These are phyloP conservation scores for Gonioctena quinquepunctata DNA, from an alignment of 1,140 invertebrate genomes.

Conservation along the genomic window DNA sequence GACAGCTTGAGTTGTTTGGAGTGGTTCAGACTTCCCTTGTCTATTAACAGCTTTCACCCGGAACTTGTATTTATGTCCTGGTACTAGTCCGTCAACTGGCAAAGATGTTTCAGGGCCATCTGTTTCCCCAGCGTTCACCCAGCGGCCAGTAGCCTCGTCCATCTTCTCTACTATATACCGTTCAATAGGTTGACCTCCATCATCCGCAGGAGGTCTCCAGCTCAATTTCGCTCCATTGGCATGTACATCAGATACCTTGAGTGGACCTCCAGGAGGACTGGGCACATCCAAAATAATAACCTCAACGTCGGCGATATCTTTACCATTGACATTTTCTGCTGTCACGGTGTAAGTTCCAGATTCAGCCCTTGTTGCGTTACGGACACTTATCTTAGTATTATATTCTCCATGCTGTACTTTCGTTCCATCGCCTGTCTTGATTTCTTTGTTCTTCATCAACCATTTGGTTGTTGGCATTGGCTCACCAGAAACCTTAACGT, in stretches of 20 bases:
- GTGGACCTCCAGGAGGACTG: slow-evolving; percentile 85
- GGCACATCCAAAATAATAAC: slow-evolving; percentile 92
- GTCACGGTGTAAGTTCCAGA: slow-evolving; percentile 89
- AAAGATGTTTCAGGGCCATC: slow-evolving; percentile 75
- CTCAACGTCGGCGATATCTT: slow-evolving; percentile 87
- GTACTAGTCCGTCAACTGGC: slow-evolving; percentile 76
- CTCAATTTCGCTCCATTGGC: slow-evolving; percentile 82
- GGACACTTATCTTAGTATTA: slow-evolving; percentile 85
- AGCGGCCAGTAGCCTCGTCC: slow-evolving; percentile 89
- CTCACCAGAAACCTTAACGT: slow-evolving; percentile 85
- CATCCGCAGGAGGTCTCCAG: slow-evolving; percentile 90
- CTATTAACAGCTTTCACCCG: slow-evolving; percentile 93
- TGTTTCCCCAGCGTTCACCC: slow-evolving; percentile 91
- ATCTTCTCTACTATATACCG: slow-evolving; percentile 93
- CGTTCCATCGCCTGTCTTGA: slow-evolving; percentile 69
- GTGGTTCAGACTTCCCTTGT: slow-evolving; percentile 93
- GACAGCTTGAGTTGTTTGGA: slow-evolving; percentile 85
- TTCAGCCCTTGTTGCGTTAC: slow-evolving; percentile 83
- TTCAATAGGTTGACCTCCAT: slow-evolving; percentile 87
- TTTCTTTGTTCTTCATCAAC: slow-evolving; percentile 75
- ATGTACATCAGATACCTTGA: slow-evolving; percentile 84
- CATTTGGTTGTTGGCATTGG: slow-evolving; percentile 89
- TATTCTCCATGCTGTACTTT: slow-evolving; percentile 86
- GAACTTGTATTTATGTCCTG: slow-evolving; percentile 96
- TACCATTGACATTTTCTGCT: slow-evolving; percentile 92